phyloP scores from a whole-genome alignment of 2,888 invertebrate genomes.

The Julus scanicus region DNA sequence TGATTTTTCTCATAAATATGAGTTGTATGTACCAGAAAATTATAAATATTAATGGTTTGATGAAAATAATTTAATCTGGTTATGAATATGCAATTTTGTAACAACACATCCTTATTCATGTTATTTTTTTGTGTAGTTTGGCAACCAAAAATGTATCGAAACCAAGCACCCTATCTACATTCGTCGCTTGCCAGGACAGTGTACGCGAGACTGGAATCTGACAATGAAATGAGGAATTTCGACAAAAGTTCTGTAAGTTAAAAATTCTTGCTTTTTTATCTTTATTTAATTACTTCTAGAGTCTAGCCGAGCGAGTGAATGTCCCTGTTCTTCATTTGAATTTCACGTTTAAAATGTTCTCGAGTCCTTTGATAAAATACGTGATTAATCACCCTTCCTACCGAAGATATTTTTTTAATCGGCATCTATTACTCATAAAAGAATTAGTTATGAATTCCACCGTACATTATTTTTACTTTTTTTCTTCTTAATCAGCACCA shows the following conservation, averaged over 20 bases:
- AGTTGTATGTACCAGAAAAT: no score
- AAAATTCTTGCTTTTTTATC: neutral
- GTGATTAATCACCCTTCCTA: neutral
- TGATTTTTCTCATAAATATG: no score
- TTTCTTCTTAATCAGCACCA: neutral
- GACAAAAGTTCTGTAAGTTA: slow-evolving; percentile 44
- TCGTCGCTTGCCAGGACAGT: slow-evolving; percentile 45
- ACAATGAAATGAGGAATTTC: slow-evolving; percentile 46
- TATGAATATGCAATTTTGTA: no score
- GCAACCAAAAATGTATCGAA: slow-evolving; percentile 10
- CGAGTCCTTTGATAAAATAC: neutral
- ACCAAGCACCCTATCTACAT: slow-evolving; percentile 2
- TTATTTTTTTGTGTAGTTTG: neutral
- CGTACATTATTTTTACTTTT: slow-evolving; percentile 5
- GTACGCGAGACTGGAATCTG: slow-evolving; percentile 31
- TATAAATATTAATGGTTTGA: no score
- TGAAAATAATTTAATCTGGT: no score
- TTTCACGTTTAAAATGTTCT: neutral
- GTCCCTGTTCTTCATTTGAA: no score
- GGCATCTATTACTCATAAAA: neutral
- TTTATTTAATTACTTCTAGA: neutral
- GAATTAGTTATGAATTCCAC: neutral
- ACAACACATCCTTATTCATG: no score
- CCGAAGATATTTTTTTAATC: neutral
- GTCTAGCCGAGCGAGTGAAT: no score